Conservation (phyloP, 2,888 invertebrate species). For the Cephus pulcher region DNA sequence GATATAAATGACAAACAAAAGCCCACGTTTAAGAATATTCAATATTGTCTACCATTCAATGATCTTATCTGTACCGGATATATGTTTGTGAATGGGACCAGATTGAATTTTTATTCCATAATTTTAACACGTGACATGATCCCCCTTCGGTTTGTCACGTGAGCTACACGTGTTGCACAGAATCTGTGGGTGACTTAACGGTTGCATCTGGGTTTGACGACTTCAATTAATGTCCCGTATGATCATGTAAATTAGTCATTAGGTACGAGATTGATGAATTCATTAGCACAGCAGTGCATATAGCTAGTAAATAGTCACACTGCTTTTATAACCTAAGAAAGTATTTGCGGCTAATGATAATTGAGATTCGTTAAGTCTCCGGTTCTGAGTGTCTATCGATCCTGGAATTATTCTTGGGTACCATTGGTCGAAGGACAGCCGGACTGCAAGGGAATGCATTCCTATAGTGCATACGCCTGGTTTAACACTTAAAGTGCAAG, state of each 20-base stretch:
- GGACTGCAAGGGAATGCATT: conserved; percentile 39
- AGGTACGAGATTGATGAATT: neutral
- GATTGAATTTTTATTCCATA: neutral
- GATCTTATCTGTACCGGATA: neutral
- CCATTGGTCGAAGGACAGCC: conserved; percentile 45
- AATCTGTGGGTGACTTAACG: neutral
- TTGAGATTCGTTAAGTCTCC: neutral
- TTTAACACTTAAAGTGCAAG: conserved; percentile 4
- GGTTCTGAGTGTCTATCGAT: neutral
- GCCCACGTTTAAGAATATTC: neutral
- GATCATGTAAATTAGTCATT: neutral
- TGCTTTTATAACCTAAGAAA: neutral
- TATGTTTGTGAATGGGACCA: neutral
- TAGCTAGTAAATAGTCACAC: neutral
- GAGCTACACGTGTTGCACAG: neutral
- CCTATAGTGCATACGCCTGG: conserved; percentile 27
- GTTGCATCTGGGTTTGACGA: neutral
- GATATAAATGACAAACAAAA: conserved; percentile 3
- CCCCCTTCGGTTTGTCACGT: neutral
- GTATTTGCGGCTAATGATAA: neutral
- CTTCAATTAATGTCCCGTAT: neutral
- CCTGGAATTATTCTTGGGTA: neutral
- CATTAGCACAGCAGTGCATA: neutral
- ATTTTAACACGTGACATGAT: neutral
- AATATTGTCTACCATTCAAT: neutral